These are phyloP conservation scores for Sternarchorhynchus goeldii DNA, from an alignment of 2,797 vertebrate genomes.

Conservation along the genomic window DNA sequence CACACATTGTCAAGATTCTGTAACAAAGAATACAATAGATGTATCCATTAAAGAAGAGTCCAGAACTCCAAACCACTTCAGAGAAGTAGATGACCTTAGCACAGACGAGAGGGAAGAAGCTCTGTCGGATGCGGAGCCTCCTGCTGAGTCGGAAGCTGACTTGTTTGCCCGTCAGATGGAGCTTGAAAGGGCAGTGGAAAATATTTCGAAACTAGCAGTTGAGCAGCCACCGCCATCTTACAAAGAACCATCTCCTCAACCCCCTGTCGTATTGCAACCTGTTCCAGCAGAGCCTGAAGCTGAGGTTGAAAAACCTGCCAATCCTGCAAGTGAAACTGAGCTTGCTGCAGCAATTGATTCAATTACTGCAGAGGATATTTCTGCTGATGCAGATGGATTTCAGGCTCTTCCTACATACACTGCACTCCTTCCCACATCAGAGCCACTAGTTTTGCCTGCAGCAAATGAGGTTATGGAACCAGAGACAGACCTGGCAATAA, in stretches of 20 bases:
- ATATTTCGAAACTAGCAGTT: slow-evolving; percentile 91
- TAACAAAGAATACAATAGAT: slow-evolving; percentile 74
- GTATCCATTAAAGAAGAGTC: slow-evolving; percentile 73
- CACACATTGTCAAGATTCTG: slow-evolving; percentile 66
- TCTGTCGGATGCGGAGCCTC: slow-evolving; percentile 73
- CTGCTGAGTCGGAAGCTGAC: slow-evolving; percentile 78
- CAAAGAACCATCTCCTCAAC: slow-evolving; percentile 79
- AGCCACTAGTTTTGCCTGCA: slow-evolving; percentile 72
- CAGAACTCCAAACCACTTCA: slow-evolving; percentile 62
- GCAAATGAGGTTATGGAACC: slow-evolving; percentile 84
- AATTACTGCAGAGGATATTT: slow-evolving; percentile 89
- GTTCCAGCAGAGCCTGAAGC: slow-evolving; percentile 69
- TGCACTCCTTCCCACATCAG: slow-evolving; percentile 73
- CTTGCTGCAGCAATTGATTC: slow-evolving; percentile 97
- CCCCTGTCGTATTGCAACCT: slow-evolving; percentile 70
- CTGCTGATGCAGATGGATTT: slow-evolving; percentile 86
- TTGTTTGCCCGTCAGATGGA: slow-evolving; percentile 91
- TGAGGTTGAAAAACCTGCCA: slow-evolving; percentile 87
- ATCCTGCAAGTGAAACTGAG: slow-evolving; percentile 94
- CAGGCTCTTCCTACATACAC: slow-evolving; percentile 84
- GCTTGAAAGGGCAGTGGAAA: slow-evolving; percentile 94
- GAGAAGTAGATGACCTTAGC: slow-evolving; percentile 68
- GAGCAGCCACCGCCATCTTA: slow-evolving; percentile 76
- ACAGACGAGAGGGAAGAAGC: slow-evolving; percentile 77
- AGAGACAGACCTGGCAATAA: slow-evolving; percentile 81